Evolutionary conservation across 2,113 vertebrate species (phyloP), one percentile per base, ranked within the genome.

Genomic region (Centropus unirufus): DNA sequence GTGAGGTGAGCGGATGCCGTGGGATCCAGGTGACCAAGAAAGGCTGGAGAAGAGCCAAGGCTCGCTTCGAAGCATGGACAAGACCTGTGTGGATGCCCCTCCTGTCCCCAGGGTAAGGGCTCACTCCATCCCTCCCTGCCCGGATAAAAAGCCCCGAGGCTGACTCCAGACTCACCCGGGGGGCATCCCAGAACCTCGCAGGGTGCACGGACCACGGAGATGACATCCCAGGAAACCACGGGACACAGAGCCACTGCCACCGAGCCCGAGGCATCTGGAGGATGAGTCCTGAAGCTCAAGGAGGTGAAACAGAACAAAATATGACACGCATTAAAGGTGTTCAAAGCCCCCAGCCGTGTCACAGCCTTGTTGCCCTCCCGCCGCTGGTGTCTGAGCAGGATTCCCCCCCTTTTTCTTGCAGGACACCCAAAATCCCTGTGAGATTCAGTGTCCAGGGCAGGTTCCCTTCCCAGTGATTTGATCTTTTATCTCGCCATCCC

Each of bases 1-100:
- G 52, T 72, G 70, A 22, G 14, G 2, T 0, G 29, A 74, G 49
- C 0, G 6, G 87, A 49, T 0, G 0, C 15, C 2, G 0, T 1
- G 32, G 7, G 27, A 5, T 34, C 42, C 11, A 1, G 26, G 34
- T 11, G 83, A 21, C 54, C 34, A 2, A 17, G 83, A 8, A 27
- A 27, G 13, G 64, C 32, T 49, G 77, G 67, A 80, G 47, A 4
- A 9, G 44, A 82, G 6, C 51, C 57, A 3, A 15, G n/a, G 23
- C 20, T 40, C 0, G 1, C 29, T 6, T 4, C 23, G 91, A 24
- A 39, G 14, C 0, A 0, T 5, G 87, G 51, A 14, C 27, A 61
- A 68, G 73, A 55, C 4, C 73, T 1, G 0, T 8, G 55, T 6
- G 1, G 20, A 32, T 2, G 9, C 87, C 36, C 26, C 52, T 22